A percentile compares a stretch with the other conserved stretches of the same genome.
Evolutionary conservation across 1,140 invertebrate genomes (phyloP).

Genomic region (Ditylenchus dipsaci): DNA sequence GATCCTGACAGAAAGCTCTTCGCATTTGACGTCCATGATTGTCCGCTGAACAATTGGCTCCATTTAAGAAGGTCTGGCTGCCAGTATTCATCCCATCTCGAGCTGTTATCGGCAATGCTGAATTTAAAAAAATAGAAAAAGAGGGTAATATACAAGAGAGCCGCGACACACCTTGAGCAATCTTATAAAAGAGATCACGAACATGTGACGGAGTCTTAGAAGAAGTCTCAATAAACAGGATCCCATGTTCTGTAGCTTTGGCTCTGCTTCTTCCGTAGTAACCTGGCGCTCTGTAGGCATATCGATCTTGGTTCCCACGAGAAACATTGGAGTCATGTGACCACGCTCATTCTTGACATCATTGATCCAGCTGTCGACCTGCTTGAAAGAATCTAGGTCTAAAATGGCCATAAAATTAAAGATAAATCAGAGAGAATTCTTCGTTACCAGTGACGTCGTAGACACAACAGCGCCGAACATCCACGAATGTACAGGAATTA

Average conservation of each 20-base stretch:
- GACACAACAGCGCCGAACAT: constrained; percentile 98
- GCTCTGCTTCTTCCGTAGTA: constrained; percentile 90
- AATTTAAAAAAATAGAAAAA: no score
- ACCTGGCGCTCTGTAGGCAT: constrained; percentile 65
- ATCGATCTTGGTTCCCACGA: constrained; percentile 8
- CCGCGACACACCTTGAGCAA: no score
- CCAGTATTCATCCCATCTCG: no score
- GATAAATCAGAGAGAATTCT: background rate
- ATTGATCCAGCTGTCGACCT: constrained; percentile 99
- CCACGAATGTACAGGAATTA: constrained; percentile 99
- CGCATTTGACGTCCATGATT: no score
- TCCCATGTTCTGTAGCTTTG: constrained; percentile 95
- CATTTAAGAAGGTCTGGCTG: no score
- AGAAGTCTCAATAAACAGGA: constrained; percentile 89
- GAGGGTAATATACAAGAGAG: no score
- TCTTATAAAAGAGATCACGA: no score
- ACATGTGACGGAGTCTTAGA: no score
- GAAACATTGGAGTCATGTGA: constrained; percentile 68
- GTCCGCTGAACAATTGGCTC: no score
- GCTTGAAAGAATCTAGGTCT: constrained; percentile 90
- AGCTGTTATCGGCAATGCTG: no score
- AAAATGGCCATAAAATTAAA: background rate
- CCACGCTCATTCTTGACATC: constrained; percentile 97
- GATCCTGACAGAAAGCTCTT: no score
- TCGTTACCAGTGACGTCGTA: constrained; percentile 93